Evolutionary conservation across 1,140 invertebrate genomes (phyloP), one percentile per base, ranked within the genome.

Genomic region (Zeugodacus cucurbitae): DNA sequence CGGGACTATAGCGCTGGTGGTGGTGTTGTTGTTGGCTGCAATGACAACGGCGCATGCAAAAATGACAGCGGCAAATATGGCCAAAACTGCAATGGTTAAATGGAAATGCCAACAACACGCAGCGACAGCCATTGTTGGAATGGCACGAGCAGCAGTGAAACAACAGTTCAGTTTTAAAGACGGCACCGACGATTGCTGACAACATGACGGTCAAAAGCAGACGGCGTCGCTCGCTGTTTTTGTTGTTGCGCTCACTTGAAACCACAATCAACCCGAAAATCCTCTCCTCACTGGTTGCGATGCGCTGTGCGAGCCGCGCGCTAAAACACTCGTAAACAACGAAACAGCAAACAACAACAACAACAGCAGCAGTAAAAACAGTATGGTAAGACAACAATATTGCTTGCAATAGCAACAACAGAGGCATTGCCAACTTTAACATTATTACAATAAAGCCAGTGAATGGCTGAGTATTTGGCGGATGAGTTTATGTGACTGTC

Each of bases 261-360:
- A 82, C 74, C 37, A 82, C 74, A 82, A 82, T 82, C 74, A 82
- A 48, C 74, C 74, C 74, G 74, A 82, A 82, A 54, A 82, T 82
- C 74, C 74, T n/a, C 70, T 67, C 67, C 48, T 6, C 14, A 54
- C 58, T 62, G 11, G 26, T 48, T 32, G 74, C 17, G n/a, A 44
- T 5, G 41, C 22, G 41, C 74, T 48, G 10, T 41, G 74, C 74
- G 74, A 82, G 74, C 58, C 5, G 20, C 22, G 74, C 41, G 74
- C 41, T 82, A 82, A 82, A 82, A 82, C 74, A 82, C 74, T 82
- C 74, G 74, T 82, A 82, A 82, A 82, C 74, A 82, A 82, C 41
- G 41, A 82, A 29, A n/a, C n/a, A 82, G 41, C 74, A 82, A 82
- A 82, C 41, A 82, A 82, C 74, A 82, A 29, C 74, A 82, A n/a